Conservation (phyloP, 2,113 vertebrate genomes). For the Sebastes schlegelii region DNA sequence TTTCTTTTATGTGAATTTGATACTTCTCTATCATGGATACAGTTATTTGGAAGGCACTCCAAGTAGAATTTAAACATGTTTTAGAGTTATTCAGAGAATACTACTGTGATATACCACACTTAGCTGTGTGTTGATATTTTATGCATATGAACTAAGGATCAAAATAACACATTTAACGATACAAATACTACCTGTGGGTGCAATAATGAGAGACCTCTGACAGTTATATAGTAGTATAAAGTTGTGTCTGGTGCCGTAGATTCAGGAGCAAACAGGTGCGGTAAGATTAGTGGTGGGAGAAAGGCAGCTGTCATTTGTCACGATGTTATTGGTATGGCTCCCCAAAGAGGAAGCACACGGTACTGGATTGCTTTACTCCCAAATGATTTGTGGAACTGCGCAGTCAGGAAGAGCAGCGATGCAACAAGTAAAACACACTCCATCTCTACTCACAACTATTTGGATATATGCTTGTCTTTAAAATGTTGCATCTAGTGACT, state of each 20-base stretch:
- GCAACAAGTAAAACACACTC: neutral
- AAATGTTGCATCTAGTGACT: neutral
- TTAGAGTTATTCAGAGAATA: neutral
- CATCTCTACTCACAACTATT: neutral
- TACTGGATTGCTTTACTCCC: neutral
- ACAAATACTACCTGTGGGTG: neutral
- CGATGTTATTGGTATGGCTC: constrained; percentile 20
- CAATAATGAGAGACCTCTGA: neutral
- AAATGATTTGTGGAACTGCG: constrained; percentile 10
- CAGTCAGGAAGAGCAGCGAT: neutral
- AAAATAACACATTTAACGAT: neutral
- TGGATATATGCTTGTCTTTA: neutral
- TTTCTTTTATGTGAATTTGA: neutral
- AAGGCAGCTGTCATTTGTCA: constrained; percentile 52
- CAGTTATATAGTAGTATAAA: constrained; percentile 1
- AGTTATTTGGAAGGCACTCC: neutral
- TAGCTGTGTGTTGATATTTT: neutral
- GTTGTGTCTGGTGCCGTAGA: constrained; percentile 17
- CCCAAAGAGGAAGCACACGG: constrained; percentile 43
- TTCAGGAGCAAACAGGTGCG: constrained; percentile 50
- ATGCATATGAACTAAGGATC: neutral
- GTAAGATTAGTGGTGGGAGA: constrained; percentile 15
- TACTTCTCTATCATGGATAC: neutral
- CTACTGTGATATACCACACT: neutral
- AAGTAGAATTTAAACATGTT: neutral